Conservation (phyloP, 2,888 invertebrate species). For the Chymomyza fuscimana region DNA sequence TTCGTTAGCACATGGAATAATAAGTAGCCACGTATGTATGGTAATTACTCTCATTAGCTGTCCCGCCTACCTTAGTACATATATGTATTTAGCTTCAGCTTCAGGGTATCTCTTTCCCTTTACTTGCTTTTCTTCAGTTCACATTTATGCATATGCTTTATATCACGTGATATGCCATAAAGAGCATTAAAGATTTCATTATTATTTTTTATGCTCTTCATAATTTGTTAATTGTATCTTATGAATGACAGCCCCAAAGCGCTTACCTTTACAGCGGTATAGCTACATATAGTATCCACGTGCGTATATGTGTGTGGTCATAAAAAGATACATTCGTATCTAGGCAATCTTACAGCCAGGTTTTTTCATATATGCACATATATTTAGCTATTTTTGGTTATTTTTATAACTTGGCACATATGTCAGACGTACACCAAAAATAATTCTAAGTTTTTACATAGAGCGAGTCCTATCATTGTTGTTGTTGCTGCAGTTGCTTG, state of each 20-base stretch:
- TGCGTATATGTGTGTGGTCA: conserved; percentile 14
- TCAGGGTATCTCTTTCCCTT: no score
- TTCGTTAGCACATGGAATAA: neutral
- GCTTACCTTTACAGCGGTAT: neutral
- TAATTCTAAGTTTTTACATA: conserved; percentile 5
- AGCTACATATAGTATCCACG: neutral
- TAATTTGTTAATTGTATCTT: conserved; percentile 57
- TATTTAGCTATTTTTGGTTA: conserved; percentile 37
- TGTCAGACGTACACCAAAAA: conserved; percentile 36
- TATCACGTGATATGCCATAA: conserved; percentile 25
- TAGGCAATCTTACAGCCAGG: conserved; percentile 1
- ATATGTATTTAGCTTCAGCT: neutral
- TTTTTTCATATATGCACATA: conserved; percentile 4
- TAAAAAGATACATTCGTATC: conserved; percentile 15
- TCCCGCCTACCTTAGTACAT: neutral
- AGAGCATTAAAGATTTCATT: conserved; percentile 32
- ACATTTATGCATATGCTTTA: neutral
- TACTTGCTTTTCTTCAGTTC: no score
- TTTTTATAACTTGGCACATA: conserved; percentile 59
- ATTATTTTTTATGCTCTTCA: conserved; percentile 49
- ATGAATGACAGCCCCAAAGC: conserved; percentile 39
- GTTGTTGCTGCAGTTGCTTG: conserved; percentile 30
- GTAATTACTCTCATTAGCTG: neutral
- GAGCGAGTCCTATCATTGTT: conserved; percentile 25
- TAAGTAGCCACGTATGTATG: no score